phyloP scores from a whole-genome alignment of 2,888 invertebrate species.

The Unio pictorum region DNA sequence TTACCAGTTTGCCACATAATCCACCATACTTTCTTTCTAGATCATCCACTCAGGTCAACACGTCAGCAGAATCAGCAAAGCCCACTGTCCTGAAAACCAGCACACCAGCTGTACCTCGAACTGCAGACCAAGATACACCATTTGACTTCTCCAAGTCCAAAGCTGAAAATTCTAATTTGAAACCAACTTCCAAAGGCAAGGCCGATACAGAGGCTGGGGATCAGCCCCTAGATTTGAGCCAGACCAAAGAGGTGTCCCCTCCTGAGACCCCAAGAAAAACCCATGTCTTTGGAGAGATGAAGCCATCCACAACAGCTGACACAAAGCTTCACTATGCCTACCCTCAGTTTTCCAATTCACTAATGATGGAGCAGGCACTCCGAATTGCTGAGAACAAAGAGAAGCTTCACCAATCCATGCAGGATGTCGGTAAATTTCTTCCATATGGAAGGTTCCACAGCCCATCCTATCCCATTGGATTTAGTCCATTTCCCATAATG shows the following conservation, averaged over 20 bases:
- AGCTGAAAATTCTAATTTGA: slow-evolving; percentile 16
- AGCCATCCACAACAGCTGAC: slow-evolving; percentile 65
- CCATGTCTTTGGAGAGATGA: slow-evolving; percentile 61
- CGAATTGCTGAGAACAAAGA: slow-evolving; percentile 59
- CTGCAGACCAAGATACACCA: slow-evolving; percentile 32
- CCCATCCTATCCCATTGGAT: slow-evolving; percentile 43
- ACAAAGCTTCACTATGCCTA: slow-evolving; percentile 76
- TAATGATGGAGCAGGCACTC: slow-evolving; percentile 54
- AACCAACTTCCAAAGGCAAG: slow-evolving; percentile 67
- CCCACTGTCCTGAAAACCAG: slow-evolving; percentile 8
- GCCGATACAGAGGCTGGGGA: slow-evolving; percentile 72
- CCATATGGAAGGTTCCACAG: slow-evolving; percentile 50
- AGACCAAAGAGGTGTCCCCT: slow-evolving; percentile 78
- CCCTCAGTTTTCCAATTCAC: slow-evolving; percentile 75
- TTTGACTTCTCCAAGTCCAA: slow-evolving; percentile 54
- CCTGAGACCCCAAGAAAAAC: slow-evolving; percentile 59
- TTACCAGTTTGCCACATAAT: neutral
- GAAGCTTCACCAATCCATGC: slow-evolving; percentile 48
- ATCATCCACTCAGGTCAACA: slow-evolving; percentile 1
- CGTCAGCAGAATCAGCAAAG: neutral
- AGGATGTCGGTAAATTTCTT: slow-evolving; percentile 52
- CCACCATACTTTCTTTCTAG: too few relatives aligned
- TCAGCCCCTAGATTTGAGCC: slow-evolving; percentile 82
- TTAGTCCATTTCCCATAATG: slow-evolving; percentile 51
- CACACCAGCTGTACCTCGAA: slow-evolving; percentile 15